Conservation (phyloP, 1,140 invertebrate genomes). For the Cepaea nemoralis region DNA sequence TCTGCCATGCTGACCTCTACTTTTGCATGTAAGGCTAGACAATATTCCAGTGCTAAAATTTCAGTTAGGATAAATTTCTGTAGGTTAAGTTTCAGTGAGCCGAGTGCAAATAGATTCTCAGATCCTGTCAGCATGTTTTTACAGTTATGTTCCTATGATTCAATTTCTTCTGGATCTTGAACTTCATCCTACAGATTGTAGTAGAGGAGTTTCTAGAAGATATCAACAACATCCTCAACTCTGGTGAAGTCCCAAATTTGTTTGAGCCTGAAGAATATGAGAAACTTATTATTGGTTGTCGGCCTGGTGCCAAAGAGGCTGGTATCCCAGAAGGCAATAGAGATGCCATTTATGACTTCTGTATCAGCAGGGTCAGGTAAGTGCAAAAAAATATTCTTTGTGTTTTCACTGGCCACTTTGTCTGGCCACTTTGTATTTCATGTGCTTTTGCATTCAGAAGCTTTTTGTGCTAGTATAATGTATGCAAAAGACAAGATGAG, state of each 20-base stretch:
- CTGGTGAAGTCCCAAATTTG: slow-evolving; percentile 72
- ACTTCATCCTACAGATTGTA: slow-evolving; percentile 73
- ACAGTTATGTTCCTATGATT: too few relatives aligned
- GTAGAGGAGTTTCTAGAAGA: slow-evolving; percentile 89
- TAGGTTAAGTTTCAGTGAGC: too few relatives aligned
- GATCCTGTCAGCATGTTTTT: too few relatives aligned
- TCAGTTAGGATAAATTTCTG: too few relatives aligned
- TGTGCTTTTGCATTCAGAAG: neutral
- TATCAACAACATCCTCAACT: slow-evolving; percentile 84
- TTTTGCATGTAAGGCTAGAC: too few relatives aligned
- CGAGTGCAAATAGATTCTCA: too few relatives aligned
- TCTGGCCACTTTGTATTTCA: neutral
- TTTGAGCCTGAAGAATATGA: slow-evolving; percentile 86
- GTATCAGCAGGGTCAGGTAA: slow-evolving; percentile 72
- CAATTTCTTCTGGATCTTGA: neutral
- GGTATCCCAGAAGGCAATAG: slow-evolving; percentile 80
- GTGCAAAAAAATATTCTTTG: slow-evolving; percentile 3
- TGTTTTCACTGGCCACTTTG: neutral
- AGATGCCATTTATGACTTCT: slow-evolving; percentile 81
- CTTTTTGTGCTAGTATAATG: too few relatives aligned
- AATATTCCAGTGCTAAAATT: too few relatives aligned
- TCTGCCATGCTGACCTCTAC: too few relatives aligned
- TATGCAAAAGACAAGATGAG: too few relatives aligned
- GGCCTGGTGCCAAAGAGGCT: slow-evolving; percentile 79
- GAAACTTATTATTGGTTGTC: slow-evolving; percentile 80